These are phyloP conservation scores for Chanos chanos DNA, from an alignment of 2,797 vertebrate genomes.

Conservation along the genomic window DNA sequence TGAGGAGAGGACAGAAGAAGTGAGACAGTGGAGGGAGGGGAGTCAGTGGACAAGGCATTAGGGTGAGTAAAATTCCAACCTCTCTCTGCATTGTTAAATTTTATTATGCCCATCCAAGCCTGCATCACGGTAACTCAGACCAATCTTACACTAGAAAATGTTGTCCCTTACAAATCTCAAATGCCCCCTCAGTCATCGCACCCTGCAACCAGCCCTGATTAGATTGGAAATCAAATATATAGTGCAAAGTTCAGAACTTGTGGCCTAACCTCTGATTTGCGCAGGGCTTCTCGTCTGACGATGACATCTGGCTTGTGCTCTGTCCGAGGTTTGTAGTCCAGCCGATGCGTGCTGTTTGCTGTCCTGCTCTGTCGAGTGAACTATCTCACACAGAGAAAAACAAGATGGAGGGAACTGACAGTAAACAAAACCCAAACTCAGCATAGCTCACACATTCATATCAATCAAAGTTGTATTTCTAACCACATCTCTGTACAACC, in stretches of 20 bases:
- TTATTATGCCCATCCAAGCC: neutral
- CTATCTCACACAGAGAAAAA: slow-evolving; percentile 40
- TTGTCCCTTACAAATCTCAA: too few species aligned
- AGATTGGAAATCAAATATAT: too few species aligned
- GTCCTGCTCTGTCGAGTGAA: slow-evolving; percentile 61
- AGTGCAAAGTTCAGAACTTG: slow-evolving; percentile 13
- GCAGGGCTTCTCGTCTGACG: slow-evolving; percentile 55
- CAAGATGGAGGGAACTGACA: neutral
- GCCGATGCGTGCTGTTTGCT: slow-evolving; percentile 57
- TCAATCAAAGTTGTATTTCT: slow-evolving; percentile 44
- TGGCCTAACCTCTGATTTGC: slow-evolving; percentile 68
- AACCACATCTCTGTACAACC: too few species aligned
- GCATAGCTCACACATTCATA: slow-evolving; percentile 60
- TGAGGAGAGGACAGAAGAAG: too few species aligned
- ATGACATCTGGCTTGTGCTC: slow-evolving; percentile 60
- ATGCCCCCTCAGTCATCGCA: neutral
- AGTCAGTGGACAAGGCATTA: too few species aligned
- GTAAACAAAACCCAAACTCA: slow-evolving; percentile 47
- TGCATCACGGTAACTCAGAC: too few species aligned
- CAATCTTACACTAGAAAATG: too few species aligned
- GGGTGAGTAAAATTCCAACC: too few species aligned
- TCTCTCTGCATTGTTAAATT: too few species aligned
- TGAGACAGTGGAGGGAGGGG: too few species aligned
- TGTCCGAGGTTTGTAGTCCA: slow-evolving; percentile 64
- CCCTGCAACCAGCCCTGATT: too few species aligned